Percentiles rank a stretch among this genome's conserved stretches.
phyloP scores from a whole-genome alignment of 2,797 vertebrate genomes.

The Aselliscus stoliczkanus region DNA sequence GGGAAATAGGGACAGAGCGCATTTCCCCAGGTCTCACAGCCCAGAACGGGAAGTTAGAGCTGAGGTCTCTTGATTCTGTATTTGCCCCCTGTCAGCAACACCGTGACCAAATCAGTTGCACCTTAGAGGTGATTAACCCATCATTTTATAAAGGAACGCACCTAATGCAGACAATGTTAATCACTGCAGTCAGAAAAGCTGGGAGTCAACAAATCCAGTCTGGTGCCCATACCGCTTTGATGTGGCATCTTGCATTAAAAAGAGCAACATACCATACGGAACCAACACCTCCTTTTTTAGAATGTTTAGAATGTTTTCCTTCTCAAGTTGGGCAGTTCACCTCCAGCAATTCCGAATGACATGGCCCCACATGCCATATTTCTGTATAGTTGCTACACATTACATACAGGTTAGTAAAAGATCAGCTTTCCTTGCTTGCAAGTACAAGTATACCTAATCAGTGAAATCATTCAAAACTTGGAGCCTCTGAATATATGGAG shows the following conservation, averaged over 20 bases:
- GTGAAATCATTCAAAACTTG: not conserved
- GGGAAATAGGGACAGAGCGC: not conserved
- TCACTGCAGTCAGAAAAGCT: not conserved
- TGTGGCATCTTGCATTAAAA: not conserved
- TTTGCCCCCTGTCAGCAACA: not conserved
- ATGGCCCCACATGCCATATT: not conserved
- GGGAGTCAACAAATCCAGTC: not conserved
- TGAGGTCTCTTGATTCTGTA: not conserved
- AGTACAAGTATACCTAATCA: not conserved
- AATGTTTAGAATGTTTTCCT: not conserved
- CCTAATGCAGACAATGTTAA: not conserved
- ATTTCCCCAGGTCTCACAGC: not conserved
- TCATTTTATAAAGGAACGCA: not conserved
- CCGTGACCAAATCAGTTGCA: not conserved
- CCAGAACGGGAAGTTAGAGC: not conserved
- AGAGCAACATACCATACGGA: accelerated
- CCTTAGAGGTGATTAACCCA: not conserved
- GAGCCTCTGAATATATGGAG: not conserved
- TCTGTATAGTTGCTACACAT: not conserved
- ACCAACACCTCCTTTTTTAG: not conserved
- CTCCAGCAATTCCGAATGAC: not conserved
- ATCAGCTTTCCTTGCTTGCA: not conserved
- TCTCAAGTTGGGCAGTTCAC: not conserved
- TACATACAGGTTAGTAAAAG: not conserved
- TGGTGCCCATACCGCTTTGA: not conserved